Evolutionary conservation across 2,888 invertebrate genomes (phyloP), one percentile per base, ranked within the genome.

Genomic region (Temnothorax ravouxi): DNA sequence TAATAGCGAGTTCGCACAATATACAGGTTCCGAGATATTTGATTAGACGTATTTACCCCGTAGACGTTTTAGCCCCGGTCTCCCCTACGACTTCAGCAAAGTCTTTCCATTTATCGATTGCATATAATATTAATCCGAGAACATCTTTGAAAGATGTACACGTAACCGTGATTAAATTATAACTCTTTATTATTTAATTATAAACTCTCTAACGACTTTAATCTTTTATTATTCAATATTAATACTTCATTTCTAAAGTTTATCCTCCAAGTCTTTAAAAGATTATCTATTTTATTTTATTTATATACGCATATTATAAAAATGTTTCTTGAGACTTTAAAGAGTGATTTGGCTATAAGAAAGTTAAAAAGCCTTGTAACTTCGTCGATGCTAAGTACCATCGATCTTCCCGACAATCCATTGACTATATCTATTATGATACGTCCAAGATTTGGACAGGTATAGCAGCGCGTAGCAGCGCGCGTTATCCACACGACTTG

Each of bases 381-480:
- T n/a, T 15, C 1, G 18, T 44, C 6, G 41, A 44, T 41, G 34
- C 13, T 13, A 15, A n/a, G n/a, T 71, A 9, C n/a, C 13, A 18
- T 71, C 13, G 29, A 72, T 50, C 21, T 13, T n/a, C 8, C n/a
- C 21, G 3, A 61, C 47, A 25, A 74, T 47, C n/a, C 13, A 50
- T 50, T 25, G 54, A 41, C 29, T 13, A 29, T 67, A 29, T 67
- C 1, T n/a, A 44, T 77, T 54, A 77, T 15, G 25, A 34, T 15
- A 15, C 9, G 44, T 67, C 29, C 15, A 38, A 25, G 29, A 67
- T 41, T 76, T 13, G n/a, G 66, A 54, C 52, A 54, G 52, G n/a
- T 76, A 64, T 67, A n/a, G n/a, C n/a, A n/a, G n/a, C n/a, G n/a
- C n/a, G n/a, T 56, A 71, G 38, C 71, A 8, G 29, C 5, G 34